Evolutionary conservation across 2,888 invertebrate species (phyloP), one percentile per base, ranked within the genome.

Genomic region (Pollenia amentaria): DNA sequence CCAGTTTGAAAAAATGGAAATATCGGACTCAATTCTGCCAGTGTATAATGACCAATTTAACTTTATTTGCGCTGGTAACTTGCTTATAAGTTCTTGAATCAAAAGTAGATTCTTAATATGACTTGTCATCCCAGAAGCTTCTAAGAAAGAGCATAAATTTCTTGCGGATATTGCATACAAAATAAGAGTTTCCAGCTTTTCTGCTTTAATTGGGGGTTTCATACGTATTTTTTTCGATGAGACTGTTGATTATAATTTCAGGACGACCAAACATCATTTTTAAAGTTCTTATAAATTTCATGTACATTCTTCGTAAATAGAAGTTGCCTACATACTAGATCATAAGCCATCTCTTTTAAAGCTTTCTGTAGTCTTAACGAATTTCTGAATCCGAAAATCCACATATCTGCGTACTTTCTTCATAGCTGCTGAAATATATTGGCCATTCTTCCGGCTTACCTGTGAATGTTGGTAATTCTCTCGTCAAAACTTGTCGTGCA

Each of bases 91-190:
- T 38, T 60, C 38, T 60, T 60, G 60, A 38, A 40, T 60, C n/a
- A 40, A 60, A 40, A 60, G 40, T 14, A 38, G 60, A 60, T 60
- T 60, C n/a, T 14, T 60, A 60, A 60, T 29, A 40, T 40, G n/a
- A 40, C n/a, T 7, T 40, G 60, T 38, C 60, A 60, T 8, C n/a
- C 9, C 60, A 38, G 60, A 60, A 60, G n/a, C 60, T 60, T 60
- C 57, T 11, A 57, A 38, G 6, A 29, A 29, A 60, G n/a, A 40
- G n/a, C 60, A 60, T 38, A 60, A 60, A 60, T 60, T 60, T 40
- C 60, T 40, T 60, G 40, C 38, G n/a, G 60, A 60, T 38, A 60
- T 60, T 60, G 60, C 40, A 60, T 40, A 60, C n/a, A n/a, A 60
- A 60, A 14, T 60, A 14, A 60, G 38, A 40, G 18, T n/a, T 44